Percentiles rank a stretch among this genome's conserved stretches.
Conservation (phyloP, 2,888 invertebrate species). For the Girardia tigrina region DNA sequence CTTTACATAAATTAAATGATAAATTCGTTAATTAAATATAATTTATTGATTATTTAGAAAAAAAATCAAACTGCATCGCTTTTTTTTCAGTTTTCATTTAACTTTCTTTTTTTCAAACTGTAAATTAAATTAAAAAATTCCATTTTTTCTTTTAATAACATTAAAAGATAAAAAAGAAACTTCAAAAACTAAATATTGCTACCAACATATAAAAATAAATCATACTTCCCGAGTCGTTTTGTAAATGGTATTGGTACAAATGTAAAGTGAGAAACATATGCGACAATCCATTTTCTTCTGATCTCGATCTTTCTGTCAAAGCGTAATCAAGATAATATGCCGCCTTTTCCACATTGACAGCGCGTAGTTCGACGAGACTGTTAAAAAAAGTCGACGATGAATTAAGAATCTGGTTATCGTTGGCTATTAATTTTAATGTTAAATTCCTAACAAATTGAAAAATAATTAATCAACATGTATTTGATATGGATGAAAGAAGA, state of each 20-base stretch:
- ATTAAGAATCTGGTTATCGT: not conserved
- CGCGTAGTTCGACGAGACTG: slow-evolving; percentile 7
- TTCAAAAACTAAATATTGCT: no score
- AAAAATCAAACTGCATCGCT: no score
- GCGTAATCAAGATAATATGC: slow-evolving; percentile 23
- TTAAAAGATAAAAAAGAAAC: no score
- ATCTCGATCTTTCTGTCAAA: not conserved
- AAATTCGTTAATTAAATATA: no score
- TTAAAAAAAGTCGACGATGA: slow-evolving; percentile 14
- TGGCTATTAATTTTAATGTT: not conserved
- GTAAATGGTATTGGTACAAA: slow-evolving; percentile 8
- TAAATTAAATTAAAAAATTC: no score
- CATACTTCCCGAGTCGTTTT: slow-evolving; percentile 15
- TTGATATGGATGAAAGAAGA: not conserved
- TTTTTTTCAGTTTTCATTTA: no score
- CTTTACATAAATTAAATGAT: no score
- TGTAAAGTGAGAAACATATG: slow-evolving; percentile 20
- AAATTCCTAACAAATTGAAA: not conserved
- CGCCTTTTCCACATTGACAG: slow-evolving; percentile 19
- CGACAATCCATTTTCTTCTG: not conserved
- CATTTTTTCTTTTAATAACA: no score
- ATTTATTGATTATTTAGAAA: no score
- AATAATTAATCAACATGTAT: slow-evolving; percentile 13
- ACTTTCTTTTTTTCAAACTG: no score
- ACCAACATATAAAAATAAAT: no score